Evolutionary conservation across 2,113 vertebrate genomes (phyloP), one percentile per base, ranked within the genome.

Genomic region (Anguilla japonica): DNA sequence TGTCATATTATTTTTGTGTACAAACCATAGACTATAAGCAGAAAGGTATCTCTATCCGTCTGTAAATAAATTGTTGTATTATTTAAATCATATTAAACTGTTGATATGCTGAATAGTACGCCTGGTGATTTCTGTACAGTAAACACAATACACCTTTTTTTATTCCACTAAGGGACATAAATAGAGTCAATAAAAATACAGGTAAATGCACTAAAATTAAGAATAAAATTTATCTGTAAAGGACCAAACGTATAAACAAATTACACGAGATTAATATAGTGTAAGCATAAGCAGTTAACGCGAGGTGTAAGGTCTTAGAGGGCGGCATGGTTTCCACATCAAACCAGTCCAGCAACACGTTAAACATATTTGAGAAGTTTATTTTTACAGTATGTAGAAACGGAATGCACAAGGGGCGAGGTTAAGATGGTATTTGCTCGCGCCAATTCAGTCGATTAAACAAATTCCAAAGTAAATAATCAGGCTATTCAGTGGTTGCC

Each of bases 301-400:
- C 20, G 56, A 57, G 56, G 20, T 41, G 57, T 20, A 71, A 84
- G 18, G 41, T 40, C 16, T 7, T 84, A 63, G 40, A 34, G 41
- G 22, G 50, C 34, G 5, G 39, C 41, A 18, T 86, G 15, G 80
- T 53, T 85, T 80, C 79, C 50, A 60, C 29, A 60, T 41, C 53
- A 81, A 40, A 63, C 18, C 15, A 26, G 11, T 26, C n/a, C 71
- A 85, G 81, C 29, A 41, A 91, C 93, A 95, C 88, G 91, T 93
- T 92, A 93, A 91, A 93, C 87, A 85, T 87, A 87, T 94, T 93
- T 91, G 83, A 87, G 71, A 85, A 78, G 84, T 84, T 43, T 85
- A 83, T 86, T 91, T 90, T 88, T 79, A 88, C 89, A 90, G 89
- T 91, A 87, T 60, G 39, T 83, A 83, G 83, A 90, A 91, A 92